Evolutionary conservation across 1,140 invertebrate genomes (phyloP).

Genomic region (Ostrea denselamellosa): DNA sequence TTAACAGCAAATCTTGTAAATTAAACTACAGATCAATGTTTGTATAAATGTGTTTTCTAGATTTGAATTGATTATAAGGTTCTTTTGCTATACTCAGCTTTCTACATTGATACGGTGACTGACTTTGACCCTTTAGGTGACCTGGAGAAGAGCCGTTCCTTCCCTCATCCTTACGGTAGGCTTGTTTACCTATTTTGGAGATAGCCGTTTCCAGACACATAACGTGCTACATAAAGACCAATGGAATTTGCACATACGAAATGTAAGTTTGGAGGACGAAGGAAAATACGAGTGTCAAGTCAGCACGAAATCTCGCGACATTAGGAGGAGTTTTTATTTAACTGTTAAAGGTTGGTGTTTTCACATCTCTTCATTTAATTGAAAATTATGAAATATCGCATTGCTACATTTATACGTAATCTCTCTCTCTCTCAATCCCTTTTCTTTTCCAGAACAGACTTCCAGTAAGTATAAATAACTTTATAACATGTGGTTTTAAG

Average conservation of each 20-base stretch:
- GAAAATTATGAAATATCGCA: too few species aligned
- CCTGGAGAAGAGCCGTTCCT: constrained; percentile 65
- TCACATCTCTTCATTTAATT: background rate
- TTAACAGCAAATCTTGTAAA: too few species aligned
- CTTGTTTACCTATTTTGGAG: constrained; percentile 61
- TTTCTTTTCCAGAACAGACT: constrained; percentile 2
- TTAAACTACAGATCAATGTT: too few species aligned
- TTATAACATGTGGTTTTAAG: background rate
- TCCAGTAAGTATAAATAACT: background rate
- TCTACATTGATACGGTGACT: background rate
- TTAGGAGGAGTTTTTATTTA: constrained; percentile 43
- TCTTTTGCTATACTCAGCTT: too few species aligned
- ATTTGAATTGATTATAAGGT: too few species aligned
- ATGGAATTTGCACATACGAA: constrained; percentile 93
- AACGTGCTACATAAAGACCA: constrained; percentile 91
- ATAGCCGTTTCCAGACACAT: constrained; percentile 57
- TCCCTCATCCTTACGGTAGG: constrained; percentile 68
- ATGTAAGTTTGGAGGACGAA: constrained; percentile 90
- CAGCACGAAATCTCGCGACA: constrained; percentile 81
- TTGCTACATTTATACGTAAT: too few species aligned
- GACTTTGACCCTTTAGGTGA: constrained; percentile 54
- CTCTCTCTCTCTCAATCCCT: too few species aligned
- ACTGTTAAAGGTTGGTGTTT: constrained; percentile 44
- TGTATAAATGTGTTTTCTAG: too few species aligned
- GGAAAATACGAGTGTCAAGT: constrained; percentile 96